A percentile compares a stretch with the other conserved stretches of the same genome.
Conservation (phyloP, 2,113 vertebrate species). For the Canis aureus region DNA sequence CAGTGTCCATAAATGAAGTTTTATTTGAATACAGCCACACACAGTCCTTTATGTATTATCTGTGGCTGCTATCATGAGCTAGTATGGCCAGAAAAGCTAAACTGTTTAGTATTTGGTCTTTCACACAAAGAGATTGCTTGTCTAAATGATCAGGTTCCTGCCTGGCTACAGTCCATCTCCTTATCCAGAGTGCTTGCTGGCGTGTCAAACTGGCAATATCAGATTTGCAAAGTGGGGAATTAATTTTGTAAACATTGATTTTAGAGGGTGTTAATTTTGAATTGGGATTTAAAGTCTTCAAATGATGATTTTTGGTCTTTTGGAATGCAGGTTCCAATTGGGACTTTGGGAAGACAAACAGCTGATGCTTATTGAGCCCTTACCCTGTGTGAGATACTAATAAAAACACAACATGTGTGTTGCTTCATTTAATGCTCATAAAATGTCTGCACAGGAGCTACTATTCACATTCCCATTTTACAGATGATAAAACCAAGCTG, state of each 20-base stretch:
- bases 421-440: neutral
- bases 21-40: neutral
- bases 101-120: neutral
- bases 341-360: neutral
- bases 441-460: neutral
- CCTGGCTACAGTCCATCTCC: neutral
- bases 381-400: neutral
- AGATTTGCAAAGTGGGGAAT: neutral
- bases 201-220: accelerated
- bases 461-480: neutral
- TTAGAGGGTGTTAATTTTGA: neutral
- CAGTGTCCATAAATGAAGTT: neutral
- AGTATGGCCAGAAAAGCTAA: neutral
- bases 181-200: neutral
- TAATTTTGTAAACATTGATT: neutral
- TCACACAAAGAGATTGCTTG: neutral
- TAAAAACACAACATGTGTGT: neutral
- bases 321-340: neutral
- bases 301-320: neutral
- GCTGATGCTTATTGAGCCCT: neutral
- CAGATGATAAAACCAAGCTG: neutral
- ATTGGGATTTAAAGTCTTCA: neutral
- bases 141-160: neutral
- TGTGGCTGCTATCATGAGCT: too few species aligned
- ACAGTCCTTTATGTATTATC: neutral